These are phyloP conservation scores for Propithecus coquereli DNA, from an alignment of 2,113 vertebrate genomes.

Conservation along the genomic window DNA sequence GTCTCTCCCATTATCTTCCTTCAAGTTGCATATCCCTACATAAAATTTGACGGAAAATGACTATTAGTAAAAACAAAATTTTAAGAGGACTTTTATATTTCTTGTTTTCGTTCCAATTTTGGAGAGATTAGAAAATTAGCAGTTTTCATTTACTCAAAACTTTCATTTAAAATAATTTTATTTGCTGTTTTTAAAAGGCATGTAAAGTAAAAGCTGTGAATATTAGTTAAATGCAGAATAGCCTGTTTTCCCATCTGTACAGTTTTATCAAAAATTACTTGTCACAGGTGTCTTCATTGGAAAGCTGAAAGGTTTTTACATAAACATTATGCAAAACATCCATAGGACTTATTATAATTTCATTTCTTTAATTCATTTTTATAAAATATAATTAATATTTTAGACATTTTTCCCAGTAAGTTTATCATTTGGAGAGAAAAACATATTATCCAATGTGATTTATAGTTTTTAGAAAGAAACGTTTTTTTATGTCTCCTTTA, in stretches of 20 bases:
- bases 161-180: background rate
- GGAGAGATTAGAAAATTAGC: background rate
- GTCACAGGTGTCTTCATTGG: background rate
- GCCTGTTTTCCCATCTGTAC: background rate
- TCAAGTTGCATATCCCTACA: background rate
- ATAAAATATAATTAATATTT: background rate
- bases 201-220: background rate
- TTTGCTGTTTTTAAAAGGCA: background rate
- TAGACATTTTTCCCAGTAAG: background rate
- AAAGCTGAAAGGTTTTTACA: slow-evolving; percentile 7
- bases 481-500: background rate
- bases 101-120: background rate
- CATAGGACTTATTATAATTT: background rate
- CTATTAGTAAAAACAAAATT: background rate
- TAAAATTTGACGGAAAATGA: background rate
- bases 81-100: background rate
- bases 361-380: background rate
- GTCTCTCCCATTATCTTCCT: background rate
- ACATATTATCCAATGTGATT: background rate
- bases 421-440: background rate
- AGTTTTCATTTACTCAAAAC: background rate
- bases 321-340: background rate
- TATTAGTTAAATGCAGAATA: background rate
- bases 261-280: background rate
- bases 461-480: background rate